Evolutionary conservation across 2,797 vertebrate species (phyloP).

Genomic region (Bryconaethiops microstoma): DNA sequence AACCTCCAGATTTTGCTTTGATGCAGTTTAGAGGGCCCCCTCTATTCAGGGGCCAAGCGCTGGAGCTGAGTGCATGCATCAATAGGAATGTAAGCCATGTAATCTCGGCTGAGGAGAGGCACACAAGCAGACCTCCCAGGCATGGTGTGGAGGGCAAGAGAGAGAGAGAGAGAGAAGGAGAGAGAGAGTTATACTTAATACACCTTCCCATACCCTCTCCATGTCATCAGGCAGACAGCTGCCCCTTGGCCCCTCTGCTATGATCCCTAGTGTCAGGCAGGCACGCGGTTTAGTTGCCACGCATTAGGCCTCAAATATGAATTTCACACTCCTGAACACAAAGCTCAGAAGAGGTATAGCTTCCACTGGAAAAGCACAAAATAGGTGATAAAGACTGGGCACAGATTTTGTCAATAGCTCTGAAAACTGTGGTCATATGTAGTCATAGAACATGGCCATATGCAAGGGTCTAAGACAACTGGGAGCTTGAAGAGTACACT

Average conservation of each 20-base stretch:
- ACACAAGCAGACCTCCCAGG: slow-evolving; percentile 20
- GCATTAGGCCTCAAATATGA: slow-evolving; percentile 28
- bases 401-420: not conserved
- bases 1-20: slow-evolving; percentile 41
- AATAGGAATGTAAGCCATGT: slow-evolving; percentile 41
- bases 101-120: slow-evolving; percentile 35
- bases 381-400: not conserved
- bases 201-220: slow-evolving; percentile 16
- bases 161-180: slow-evolving; percentile 13
- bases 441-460: not conserved
- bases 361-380: not conserved
- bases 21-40: slow-evolving; percentile 42
- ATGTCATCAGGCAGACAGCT: slow-evolving; percentile 50
- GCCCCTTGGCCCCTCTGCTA: slow-evolving; percentile 14
- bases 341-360: not conserved
- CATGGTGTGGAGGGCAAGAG: not conserved
- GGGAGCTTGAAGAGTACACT: not conserved
- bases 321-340: slow-evolving; percentile 30
- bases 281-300: slow-evolving; percentile 27
- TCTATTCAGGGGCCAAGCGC: slow-evolving; percentile 29
- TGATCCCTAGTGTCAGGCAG: slow-evolving; percentile 32
- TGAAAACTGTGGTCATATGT: not conserved
- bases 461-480: not conserved
- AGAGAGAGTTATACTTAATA: slow-evolving; percentile 29
- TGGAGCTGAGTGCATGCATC: slow-evolving; percentile 38